A percentile compares a stretch with the other conserved stretches of the same genome.
These are phyloP conservation scores for Gorsachius magnificus DNA, from an alignment of 2,797 vertebrate species.

Conservation along the genomic window DNA sequence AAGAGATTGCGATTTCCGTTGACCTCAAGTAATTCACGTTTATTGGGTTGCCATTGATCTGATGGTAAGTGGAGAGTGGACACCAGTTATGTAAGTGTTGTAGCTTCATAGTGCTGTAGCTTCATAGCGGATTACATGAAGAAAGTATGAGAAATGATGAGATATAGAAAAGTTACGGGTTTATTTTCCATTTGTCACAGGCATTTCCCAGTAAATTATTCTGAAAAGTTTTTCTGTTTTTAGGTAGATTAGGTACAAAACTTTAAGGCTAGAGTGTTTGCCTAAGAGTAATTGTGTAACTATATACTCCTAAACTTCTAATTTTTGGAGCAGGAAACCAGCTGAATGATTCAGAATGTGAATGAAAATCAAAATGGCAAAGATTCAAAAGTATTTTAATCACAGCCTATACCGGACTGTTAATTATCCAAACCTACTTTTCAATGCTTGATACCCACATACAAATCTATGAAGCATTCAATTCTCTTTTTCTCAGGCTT, in stretches of 20 bases:
- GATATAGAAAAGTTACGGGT: rapidly evolving
- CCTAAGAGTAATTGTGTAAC: neutral
- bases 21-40: neutral
- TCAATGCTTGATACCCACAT: neutral
- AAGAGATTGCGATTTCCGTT: neutral
- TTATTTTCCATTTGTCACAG: neutral
- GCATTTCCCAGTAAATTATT: neutral
- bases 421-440: neutral
- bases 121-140: neutral
- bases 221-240: neutral
- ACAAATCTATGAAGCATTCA: neutral
- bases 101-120: neutral
- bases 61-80: neutral
- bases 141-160: neutral
- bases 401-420: neutral
- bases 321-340: neutral
- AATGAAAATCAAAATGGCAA: neutral
- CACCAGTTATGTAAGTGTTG: neutral
- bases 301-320: neutral
- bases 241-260: neutral
- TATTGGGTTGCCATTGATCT: neutral
- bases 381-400: neutral
- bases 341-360: neutral
- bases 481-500: neutral
- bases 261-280: neutral